Evolutionary conservation across 2,797 vertebrate species (phyloP).

Genomic region (Sylvilagus floridanus): DNA sequence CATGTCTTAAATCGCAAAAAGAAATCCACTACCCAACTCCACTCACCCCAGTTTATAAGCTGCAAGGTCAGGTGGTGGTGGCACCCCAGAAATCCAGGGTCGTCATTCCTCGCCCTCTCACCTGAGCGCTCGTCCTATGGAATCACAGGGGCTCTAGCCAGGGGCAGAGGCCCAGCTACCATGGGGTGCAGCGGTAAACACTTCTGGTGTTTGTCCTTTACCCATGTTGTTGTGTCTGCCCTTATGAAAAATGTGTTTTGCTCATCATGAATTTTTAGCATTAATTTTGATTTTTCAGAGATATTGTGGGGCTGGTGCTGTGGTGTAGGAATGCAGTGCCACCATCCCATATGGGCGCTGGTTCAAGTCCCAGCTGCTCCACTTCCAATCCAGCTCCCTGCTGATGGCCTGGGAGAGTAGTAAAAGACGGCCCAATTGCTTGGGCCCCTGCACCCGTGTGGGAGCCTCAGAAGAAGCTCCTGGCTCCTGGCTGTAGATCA

Average conservation of each 20-base stretch:
- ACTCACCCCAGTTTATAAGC: neutral
- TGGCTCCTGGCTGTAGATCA: no score
- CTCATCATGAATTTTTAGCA: neutral
- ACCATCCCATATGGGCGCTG: no score
- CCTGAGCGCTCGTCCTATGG: neutral
- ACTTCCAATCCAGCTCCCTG: no score
- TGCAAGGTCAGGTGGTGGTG: neutral
- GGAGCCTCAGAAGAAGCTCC: no score
- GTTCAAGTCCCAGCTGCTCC: no score
- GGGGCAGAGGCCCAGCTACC: neutral
- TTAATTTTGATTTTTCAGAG: neutral
- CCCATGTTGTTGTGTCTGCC: neutral
- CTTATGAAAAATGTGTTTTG: slow-evolving; percentile 26
- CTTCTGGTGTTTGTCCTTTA: neutral
- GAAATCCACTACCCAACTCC: neutral
- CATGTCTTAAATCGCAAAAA: slow-evolving; percentile 11
- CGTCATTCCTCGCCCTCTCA: neutral
- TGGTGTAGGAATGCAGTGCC: no score
- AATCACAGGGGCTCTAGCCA: neutral
- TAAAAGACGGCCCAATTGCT: no score
- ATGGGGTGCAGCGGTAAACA: neutral
- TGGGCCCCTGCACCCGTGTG: no score
- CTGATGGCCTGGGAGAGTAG: no score
- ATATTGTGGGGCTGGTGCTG: no score
- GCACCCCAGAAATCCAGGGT: neutral